Percentiles rank a stretch among this genome's conserved stretches.
These are phyloP conservation scores for Myodes glareolus DNA, from an alignment of 2,113 vertebrate genomes.

Conservation along the genomic window DNA sequence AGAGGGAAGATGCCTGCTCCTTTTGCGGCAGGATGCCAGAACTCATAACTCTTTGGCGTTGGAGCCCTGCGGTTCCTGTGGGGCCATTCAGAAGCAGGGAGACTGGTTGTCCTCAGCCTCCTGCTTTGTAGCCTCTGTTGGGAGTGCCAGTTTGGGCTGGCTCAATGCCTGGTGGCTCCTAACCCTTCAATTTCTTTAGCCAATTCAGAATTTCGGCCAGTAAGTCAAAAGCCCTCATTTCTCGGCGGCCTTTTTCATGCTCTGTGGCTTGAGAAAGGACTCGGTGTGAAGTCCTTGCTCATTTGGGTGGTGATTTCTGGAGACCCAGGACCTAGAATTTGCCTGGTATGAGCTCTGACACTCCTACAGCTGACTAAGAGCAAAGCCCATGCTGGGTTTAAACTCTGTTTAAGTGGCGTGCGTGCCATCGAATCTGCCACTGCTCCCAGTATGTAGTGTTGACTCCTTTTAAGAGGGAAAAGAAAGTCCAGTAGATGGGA, in stretches of 20 bases:
- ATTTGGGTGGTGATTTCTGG: background rate
- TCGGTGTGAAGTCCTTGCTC: background rate
- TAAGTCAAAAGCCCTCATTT: background rate
- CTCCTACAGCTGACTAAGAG: background rate
- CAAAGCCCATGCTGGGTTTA: background rate
- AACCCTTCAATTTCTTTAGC: background rate
- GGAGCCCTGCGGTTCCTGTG: conserved; percentile 71
- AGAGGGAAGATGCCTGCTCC: conserved; percentile 81
- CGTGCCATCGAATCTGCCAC: background rate
- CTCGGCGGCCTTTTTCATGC: background rate
- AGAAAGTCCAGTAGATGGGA: background rate
- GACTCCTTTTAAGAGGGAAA: background rate
- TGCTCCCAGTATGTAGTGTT: background rate
- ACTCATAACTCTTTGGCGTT: conserved; percentile 83
- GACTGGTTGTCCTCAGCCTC: conserved; percentile 62
- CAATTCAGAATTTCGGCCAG: background rate
- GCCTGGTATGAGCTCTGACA: background rate
- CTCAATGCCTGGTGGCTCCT: background rate
- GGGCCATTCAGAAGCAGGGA: conserved; percentile 66
- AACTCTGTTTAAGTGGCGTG: background rate
- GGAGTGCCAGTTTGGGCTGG: background rate
- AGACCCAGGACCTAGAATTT: background rate
- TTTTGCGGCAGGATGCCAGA: conserved; percentile 79
- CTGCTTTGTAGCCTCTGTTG: conserved; percentile 48
- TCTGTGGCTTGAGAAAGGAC: background rate